These are phyloP conservation scores for Tretioscincus oriximinensis DNA, from an alignment of 2,113 vertebrate genomes.

Conservation along the genomic window DNA sequence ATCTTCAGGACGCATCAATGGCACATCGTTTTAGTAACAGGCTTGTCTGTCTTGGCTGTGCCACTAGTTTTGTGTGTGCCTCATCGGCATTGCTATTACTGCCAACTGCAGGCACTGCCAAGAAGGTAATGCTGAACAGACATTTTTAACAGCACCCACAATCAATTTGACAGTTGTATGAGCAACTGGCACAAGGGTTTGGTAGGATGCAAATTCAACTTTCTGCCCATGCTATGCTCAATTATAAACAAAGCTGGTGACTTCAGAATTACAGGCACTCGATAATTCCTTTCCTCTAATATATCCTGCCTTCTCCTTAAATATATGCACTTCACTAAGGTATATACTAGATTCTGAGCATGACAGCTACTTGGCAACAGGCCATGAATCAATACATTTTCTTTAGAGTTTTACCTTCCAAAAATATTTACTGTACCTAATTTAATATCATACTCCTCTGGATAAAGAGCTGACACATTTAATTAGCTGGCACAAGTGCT, in stretches of 20 bases:
- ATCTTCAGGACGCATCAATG: constrained; percentile 50
- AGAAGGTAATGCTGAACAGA: constrained; percentile 54
- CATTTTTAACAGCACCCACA: constrained; percentile 18
- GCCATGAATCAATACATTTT: constrained; percentile 77
- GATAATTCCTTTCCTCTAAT: neutral
- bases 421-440: constrained; percentile 84
- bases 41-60: constrained; percentile 18
- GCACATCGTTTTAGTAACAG: constrained; percentile 50
- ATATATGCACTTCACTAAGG: neutral
- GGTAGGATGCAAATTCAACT: constrained; percentile 23
- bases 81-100: constrained; percentile 31
- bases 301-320: fast-evolving
- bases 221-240: neutral
- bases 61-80: constrained; percentile 10
- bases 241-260: constrained; percentile 7
- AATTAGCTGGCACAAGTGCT: constrained; percentile 73
- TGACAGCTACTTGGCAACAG: constrained; percentile 66
- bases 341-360: constrained; percentile 62
- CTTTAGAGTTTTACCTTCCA: constrained; percentile 74
- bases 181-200: neutral
- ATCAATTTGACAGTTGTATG: constrained; percentile 37
- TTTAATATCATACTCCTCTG: constrained; percentile 77
- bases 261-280: neutral
- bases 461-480: constrained; percentile 79
- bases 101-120: constrained; percentile 39